Percentiles rank a stretch among this genome's conserved stretches.
Conservation (phyloP, 2,888 invertebrate species). For the Sialis lutaria region DNA sequence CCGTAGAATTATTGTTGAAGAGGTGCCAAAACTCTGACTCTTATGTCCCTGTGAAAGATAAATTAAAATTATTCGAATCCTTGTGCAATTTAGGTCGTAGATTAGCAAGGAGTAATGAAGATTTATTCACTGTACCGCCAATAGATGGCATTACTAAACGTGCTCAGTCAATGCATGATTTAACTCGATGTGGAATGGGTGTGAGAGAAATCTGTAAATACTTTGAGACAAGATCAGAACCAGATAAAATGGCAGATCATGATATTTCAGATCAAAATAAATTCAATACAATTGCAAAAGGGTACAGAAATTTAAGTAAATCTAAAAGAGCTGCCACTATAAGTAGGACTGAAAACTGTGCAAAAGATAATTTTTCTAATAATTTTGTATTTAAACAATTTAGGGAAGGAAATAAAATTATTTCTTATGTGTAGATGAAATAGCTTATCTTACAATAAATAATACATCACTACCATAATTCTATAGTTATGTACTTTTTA, state of each 20-base stretch:
- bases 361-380: not conserved
- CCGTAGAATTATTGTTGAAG: conserved; percentile 29
- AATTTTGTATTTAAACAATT: conserved; percentile 5
- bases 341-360: not conserved
- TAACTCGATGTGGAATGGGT: conserved; percentile 25
- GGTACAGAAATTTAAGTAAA: conserved; percentile 1
- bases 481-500: too few species aligned
- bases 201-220: conserved; percentile 53
- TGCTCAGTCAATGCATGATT: conserved; percentile 48
- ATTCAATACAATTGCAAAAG: conserved; percentile 5
- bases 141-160: conserved; percentile 30
- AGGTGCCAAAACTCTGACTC: conserved; percentile 38
- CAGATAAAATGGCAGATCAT: conserved; percentile 5
- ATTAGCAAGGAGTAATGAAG: conserved; percentile 41
- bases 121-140: conserved; percentile 31
- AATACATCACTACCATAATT: too few species aligned
- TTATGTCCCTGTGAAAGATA: conserved; percentile 53
- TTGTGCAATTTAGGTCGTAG: conserved; percentile 41
- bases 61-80: conserved; percentile 51
- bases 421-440: conserved; percentile 4
- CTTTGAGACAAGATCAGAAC: conserved; percentile 36
- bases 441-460: too few species aligned
- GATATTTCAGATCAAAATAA: not conserved
- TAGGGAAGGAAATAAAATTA: conserved; percentile 6
- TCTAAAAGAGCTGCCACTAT: not conserved